phyloP scores from a whole-genome alignment of 2,113 vertebrate species.

The Elephas maximus region DNA sequence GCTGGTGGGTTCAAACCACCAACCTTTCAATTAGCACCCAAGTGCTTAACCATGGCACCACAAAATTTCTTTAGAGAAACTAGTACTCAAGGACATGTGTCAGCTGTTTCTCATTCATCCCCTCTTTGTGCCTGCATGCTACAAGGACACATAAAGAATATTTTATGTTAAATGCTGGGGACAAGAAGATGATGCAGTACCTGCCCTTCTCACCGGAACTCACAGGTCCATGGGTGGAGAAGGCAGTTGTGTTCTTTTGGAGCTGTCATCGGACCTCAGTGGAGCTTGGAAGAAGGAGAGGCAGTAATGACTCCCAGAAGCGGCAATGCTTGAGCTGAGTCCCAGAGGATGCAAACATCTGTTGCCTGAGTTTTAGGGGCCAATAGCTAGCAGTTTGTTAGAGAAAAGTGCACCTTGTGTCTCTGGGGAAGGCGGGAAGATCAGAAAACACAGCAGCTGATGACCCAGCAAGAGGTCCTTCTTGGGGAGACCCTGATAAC shows the following conservation, averaged over 20 bases:
- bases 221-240: background rate
- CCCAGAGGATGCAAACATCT: background rate
- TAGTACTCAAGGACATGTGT: background rate
- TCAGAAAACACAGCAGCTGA: background rate
- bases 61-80: background rate
- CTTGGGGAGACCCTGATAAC: too few relatives aligned
- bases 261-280: background rate
- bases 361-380: background rate
- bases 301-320: background rate
- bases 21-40: background rate
- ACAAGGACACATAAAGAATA: background rate
- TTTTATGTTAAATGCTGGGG: background rate
- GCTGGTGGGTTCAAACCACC: background rate
- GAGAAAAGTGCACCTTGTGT: background rate
- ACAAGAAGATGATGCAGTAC: too few relatives aligned
- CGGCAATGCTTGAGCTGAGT: background rate
- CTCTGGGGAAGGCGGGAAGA: background rate
- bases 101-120: background rate
- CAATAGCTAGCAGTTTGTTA: background rate
- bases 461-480: background rate
- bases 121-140: background rate
- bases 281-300: background rate
- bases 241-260: background rate
- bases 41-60: background rate
- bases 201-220: background rate